phyloP scores from a whole-genome alignment of 2,888 invertebrate genomes.

The Anticlea derivata region DNA sequence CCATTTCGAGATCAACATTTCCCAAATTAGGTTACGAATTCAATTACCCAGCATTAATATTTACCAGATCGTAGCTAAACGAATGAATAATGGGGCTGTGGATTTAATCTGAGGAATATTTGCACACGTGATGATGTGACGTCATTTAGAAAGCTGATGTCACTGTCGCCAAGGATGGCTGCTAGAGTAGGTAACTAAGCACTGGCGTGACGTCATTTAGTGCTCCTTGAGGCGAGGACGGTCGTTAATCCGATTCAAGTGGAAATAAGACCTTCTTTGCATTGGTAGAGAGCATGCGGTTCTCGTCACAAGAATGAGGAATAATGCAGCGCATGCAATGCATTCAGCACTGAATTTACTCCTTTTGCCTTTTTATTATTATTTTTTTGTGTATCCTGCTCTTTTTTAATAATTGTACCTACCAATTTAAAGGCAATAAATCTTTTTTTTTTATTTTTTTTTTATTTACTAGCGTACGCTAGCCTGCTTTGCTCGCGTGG shows the following conservation, averaged over 20 bases:
- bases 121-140: slow-evolving; percentile 8
- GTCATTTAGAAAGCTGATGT: slow-evolving; percentile 21
- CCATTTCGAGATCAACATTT: not conserved
- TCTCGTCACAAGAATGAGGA: too few species aligned
- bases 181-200: slow-evolving; percentile 1
- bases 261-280: slow-evolving; percentile 11
- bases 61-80: slow-evolving; percentile 5
- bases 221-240: slow-evolving; percentile 5
- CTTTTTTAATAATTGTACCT: too few species aligned
- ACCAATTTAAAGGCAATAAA: too few species aligned
- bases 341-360: too few species aligned
- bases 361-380: too few species aligned
- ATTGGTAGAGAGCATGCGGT: not conserved
- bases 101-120: slow-evolving; percentile 12
- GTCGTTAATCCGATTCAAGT: slow-evolving; percentile 15
- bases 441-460: too few species aligned
- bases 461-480: too few species aligned
- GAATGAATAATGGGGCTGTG: slow-evolving; percentile 11
- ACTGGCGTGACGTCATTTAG: slow-evolving; percentile 12
- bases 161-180: slow-evolving; percentile 16
- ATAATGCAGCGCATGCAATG: too few species aligned
- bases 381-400: too few species aligned
- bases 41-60: slow-evolving; percentile 18
- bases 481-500: too few species aligned
- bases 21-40: slow-evolving; percentile 12